Base-by-base conservation (phyloP, 2,888 invertebrate genomes). In the Volucella inanis region DNA sequence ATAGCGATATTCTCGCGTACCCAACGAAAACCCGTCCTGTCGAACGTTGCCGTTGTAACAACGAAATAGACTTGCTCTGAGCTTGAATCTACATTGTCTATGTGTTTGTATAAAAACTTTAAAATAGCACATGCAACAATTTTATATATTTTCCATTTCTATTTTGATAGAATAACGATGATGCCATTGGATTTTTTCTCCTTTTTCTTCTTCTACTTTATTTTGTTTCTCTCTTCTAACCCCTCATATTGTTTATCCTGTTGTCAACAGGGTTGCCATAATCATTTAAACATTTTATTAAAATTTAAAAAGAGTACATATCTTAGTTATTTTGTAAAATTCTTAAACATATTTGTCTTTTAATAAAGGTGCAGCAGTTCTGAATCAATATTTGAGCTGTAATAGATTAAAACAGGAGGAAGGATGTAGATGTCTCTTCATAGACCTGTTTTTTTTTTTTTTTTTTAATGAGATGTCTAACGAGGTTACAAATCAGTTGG, bases 101-200 rank as follows among this genome's bases (percentile, higher is more conserved):
- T 64, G 68, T 55, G 64, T 39, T 59, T 74, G 65, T 61, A 74
- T 83, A 45, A 79, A n/a, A 84, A 71, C 71, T 84, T 77, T 76
- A 62, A 81, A 85, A 85, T 81, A 85, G 81, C 76, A 62, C 85
- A 85, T 85, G 85, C 85, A 85, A 85, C 85, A 85, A 85, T 85
- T 85, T 77, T 76, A 79, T 76, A 84, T 75, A 76, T 80, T 71
- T 84, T 76, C 70, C 80, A 84, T 84, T 80, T 84, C 84, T 84
- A 84, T 84, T 84, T 84, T 84, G 84, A 84, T 84, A 80, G 80
- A 84, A 84, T 80, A 76, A 80, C 84, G 80, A 84, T 80, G 84
- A 84, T 84, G 84, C 84, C 80, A 84, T 84, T 74, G 45, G 65
- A 14, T 67, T 65, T 75, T 49, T 76, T 22, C 41, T 54, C 9